These are phyloP conservation scores for Hippopotamus amphibius DNA, from an alignment of 2,113 vertebrate genomes.

Conservation along the genomic window DNA sequence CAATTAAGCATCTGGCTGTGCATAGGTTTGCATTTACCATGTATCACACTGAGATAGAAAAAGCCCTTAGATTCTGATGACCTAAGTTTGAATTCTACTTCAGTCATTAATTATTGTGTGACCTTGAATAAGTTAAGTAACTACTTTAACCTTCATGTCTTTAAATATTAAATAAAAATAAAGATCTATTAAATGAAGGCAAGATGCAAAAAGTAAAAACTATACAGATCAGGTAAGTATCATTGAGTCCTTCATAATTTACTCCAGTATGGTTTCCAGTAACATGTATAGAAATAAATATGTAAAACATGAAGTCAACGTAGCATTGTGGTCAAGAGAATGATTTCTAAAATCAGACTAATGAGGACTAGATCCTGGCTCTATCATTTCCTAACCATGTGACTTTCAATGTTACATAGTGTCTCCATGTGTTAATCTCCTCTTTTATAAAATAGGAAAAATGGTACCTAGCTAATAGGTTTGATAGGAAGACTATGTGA, in stretches of 20 bases:
- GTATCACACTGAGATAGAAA: neutral
- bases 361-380: neutral
- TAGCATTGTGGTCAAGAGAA: neutral
- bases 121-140: neutral
- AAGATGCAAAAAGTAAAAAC: neutral
- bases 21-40: neutral
- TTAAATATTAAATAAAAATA: conserved; percentile 38
- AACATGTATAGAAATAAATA: neutral
- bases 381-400: neutral
- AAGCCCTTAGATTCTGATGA: neutral
- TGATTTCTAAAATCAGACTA: neutral
- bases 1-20: neutral
- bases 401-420: neutral
- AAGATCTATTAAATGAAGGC: neutral
- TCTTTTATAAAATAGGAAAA: neutral
- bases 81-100: neutral
- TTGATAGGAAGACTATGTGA: neutral
- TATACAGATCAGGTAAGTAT: neutral
- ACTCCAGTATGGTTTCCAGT: neutral
- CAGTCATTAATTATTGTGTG: neutral
- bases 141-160: neutral
- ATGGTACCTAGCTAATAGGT: neutral
- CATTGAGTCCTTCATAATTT: neutral
- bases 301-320: neutral
- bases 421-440: neutral